Conservation (phyloP, 1,140 invertebrate species). For the Eueides isabella region DNA sequence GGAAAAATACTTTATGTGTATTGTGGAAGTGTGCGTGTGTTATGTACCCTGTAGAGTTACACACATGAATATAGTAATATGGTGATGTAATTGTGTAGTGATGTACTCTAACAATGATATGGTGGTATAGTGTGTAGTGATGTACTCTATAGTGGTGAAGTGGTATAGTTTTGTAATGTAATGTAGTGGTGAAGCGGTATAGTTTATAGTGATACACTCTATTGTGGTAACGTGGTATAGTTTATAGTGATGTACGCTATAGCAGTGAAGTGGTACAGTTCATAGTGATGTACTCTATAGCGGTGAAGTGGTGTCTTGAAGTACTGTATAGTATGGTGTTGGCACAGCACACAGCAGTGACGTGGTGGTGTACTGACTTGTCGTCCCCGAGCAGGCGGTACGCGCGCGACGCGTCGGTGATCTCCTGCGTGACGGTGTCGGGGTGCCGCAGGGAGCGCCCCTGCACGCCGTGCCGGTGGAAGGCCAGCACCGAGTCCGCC, state of each 20-base stretch:
- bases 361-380: conserved; percentile 86
- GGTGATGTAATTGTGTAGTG: no score
- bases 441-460: conserved; percentile 95
- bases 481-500: conserved; percentile 97
- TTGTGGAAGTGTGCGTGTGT: not conserved
- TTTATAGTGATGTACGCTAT: no score
- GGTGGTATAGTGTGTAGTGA: no score
- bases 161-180: not conserved
- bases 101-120: no score
- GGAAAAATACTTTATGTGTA: no score
- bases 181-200: no score
- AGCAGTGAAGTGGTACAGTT: not conserved
- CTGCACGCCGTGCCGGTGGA: conserved; percentile 98
- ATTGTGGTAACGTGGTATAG: not conserved
- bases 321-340: no score
- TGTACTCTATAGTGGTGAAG: not conserved
- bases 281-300: not conserved
- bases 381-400: conserved; percentile 95
- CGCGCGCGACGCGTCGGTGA: conserved; percentile 93
- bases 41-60: not conserved
- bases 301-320: not conserved
- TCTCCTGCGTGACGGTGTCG: conserved; percentile 95
- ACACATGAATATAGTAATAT: not conserved
- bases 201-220: no score
- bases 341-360: no score